Evolutionary conservation across 2,797 vertebrate genomes (phyloP).

Genomic region (Xenops minutus): DNA sequence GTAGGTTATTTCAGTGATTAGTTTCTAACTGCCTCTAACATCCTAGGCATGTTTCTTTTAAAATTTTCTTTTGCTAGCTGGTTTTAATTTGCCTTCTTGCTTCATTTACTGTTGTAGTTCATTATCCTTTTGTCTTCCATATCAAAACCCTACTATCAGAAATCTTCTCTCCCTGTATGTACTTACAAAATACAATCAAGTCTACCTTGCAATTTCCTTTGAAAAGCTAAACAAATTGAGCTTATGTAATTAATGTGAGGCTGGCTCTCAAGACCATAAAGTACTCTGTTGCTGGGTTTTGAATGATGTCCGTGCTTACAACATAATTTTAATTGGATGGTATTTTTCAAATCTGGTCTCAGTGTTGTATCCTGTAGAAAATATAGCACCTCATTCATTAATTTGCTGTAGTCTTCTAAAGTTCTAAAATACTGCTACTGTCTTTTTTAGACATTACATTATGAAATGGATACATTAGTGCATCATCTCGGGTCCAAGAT

Average conservation of each 20-base stretch:
- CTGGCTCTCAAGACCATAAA: background rate
- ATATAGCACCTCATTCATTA: background rate
- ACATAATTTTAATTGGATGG: background rate
- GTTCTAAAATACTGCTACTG: background rate
- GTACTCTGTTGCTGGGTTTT: background rate
- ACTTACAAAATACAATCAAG: background rate
- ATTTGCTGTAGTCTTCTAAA: background rate
- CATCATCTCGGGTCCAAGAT: rapidly evolving
- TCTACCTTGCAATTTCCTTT: background rate
- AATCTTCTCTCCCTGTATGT: background rate
- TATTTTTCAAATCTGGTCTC: background rate
- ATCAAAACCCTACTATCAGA: background rate
- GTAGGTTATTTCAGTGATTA: background rate
- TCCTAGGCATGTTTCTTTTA: background rate
- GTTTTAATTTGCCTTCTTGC: background rate
- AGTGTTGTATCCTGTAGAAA: background rate
- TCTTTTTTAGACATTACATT: background rate
- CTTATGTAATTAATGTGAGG: background rate
- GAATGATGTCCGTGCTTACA: background rate
- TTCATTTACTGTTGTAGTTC: background rate
- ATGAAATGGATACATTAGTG: background rate
- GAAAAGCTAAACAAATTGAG: background rate
- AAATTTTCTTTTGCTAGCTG: background rate
- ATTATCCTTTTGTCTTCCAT: background rate
- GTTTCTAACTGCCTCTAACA: background rate